Evolutionary conservation across 2,888 invertebrate species (phyloP).

Genomic region (Euzetes globulus): DNA sequence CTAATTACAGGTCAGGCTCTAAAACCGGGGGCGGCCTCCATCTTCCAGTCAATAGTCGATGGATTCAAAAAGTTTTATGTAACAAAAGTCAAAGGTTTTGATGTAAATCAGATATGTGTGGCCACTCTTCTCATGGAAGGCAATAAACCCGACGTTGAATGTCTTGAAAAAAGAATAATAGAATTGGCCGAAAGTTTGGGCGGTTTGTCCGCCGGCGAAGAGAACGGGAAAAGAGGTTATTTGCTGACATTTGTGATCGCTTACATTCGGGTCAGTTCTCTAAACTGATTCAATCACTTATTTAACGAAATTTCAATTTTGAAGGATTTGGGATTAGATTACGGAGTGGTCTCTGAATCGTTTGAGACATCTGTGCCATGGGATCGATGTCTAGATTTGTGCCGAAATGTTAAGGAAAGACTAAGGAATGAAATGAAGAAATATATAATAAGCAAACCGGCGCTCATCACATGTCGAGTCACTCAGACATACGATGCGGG

Average conservation of each 20-base stretch:
- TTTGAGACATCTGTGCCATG: slow-evolving; percentile 98
- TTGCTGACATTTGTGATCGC: slow-evolving; percentile 96
- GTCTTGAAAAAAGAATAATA: slow-evolving; percentile 69
- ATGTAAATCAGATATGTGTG: slow-evolving; percentile 70
- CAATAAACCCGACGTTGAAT: slow-evolving; percentile 59
- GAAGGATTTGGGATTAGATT: slow-evolving; percentile 82
- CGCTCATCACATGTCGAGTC: slow-evolving; percentile 68
- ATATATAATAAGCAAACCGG: slow-evolving; percentile 56
- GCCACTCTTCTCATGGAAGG: slow-evolving; percentile 90
- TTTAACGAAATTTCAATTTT: slow-evolving; percentile 42
- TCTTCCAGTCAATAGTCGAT: slow-evolving; percentile 63
- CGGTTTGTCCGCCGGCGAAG: slow-evolving; percentile 82
- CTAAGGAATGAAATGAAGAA: slow-evolving; percentile 54
- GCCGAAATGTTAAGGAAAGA: slow-evolving; percentile 78
- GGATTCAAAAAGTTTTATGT: slow-evolving; percentile 77
- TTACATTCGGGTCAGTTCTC: slow-evolving; percentile 71
- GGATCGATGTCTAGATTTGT: slow-evolving; percentile 66
- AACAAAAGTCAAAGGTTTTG: slow-evolving; percentile 76
- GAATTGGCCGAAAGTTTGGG: slow-evolving; percentile 63
- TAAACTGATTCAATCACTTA: neutral
- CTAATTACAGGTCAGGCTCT: slow-evolving; percentile 48
- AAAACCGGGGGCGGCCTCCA: slow-evolving; percentile 51
- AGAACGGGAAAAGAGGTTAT: slow-evolving; percentile 91
- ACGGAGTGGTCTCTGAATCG: slow-evolving; percentile 82
- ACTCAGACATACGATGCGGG: slow-evolving; percentile 97